Evolutionary conservation across 2,888 invertebrate genomes (phyloP).

Genomic region (Melangyna quadrimaculata): DNA sequence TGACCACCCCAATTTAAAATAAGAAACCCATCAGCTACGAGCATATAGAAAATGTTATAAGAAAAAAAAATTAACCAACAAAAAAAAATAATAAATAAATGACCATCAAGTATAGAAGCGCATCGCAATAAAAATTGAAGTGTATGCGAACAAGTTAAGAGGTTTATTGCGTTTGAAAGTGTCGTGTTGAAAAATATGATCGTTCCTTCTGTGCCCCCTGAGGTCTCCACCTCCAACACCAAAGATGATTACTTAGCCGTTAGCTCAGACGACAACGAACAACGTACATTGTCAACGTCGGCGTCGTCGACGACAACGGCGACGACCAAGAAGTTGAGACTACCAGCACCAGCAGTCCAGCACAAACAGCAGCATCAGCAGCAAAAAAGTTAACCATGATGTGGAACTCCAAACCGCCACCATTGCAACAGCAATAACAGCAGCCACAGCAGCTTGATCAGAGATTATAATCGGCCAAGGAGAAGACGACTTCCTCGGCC

Average conservation of each 20-base stretch:
- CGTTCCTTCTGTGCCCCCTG: constrained; percentile 53
- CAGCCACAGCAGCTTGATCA: constrained; percentile 55
- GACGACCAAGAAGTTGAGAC: constrained; percentile 27
- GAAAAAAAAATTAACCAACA: constrained; percentile 16
- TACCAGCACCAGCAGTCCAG: constrained; percentile 18
- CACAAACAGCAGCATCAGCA: constrained; percentile 17
- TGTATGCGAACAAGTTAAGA: constrained; percentile 74
- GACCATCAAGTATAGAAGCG: constrained; percentile 41
- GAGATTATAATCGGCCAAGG: constrained; percentile 62
- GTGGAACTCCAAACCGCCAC: constrained; percentile 65
- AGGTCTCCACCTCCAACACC: constrained; percentile 64
- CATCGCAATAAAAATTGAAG: constrained; percentile 71
- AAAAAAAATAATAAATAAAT: constrained; percentile 42
- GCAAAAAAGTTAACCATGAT: constrained; percentile 1
- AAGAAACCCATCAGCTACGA: background rate
- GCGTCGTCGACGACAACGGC: constrained; percentile 2
- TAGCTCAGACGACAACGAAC: constrained; percentile 47
- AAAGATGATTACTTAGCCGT: constrained; percentile 66
- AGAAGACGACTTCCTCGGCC: constrained; percentile 44
- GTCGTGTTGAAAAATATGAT: constrained; percentile 74
- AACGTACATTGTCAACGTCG: constrained; percentile 27
- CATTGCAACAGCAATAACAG: constrained; percentile 36
- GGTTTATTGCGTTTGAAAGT: constrained; percentile 73
- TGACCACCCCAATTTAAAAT: constrained; percentile 32
- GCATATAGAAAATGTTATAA: background rate